A percentile compares a stretch with the other conserved stretches of the same genome.
Evolutionary conservation across 2,888 invertebrate genomes (phyloP).

Genomic region (Pterostichus niger): DNA sequence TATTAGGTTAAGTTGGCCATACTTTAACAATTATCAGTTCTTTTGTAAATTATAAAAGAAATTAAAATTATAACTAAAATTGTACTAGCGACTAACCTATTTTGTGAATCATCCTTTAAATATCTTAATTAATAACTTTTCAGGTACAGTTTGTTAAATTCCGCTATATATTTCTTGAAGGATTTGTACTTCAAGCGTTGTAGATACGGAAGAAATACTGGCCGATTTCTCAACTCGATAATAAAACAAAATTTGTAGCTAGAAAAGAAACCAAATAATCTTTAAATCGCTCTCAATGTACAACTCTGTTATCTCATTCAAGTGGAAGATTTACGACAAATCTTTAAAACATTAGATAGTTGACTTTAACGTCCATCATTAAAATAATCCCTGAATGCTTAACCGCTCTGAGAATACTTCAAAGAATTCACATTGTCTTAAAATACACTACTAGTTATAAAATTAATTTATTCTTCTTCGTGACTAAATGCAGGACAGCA

Average conservation of each 20-base stretch:
- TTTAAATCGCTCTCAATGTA: slow-evolving; percentile 42
- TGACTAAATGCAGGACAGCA: neutral
- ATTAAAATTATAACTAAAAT: too few species aligned
- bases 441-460: neutral
- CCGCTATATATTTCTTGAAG: too few species aligned
- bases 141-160: too few species aligned
- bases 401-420: neutral
- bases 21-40: too few species aligned
- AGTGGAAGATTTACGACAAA: slow-evolving; percentile 28
- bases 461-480: slow-evolving; percentile 24
- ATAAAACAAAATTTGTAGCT: slow-evolving; percentile 34
- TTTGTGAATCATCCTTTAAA: too few species aligned
- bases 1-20: too few species aligned
- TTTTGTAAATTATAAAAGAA: too few species aligned
- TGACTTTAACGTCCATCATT: slow-evolving; percentile 31
- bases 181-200: neutral
- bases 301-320: slow-evolving; percentile 4
- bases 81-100: too few species aligned
- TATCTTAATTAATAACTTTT: too few species aligned
- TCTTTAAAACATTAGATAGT: slow-evolving; percentile 45
- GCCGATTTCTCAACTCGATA: slow-evolving; percentile 24
- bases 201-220: slow-evolving; percentile 39
- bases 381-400: neutral
- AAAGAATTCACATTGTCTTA: too few species aligned
- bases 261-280: slow-evolving; percentile 41